A percentile compares a stretch with the other conserved stretches of the same genome.
Evolutionary conservation across 2,888 invertebrate species (phyloP).

Genomic region (Thecophora atra): DNA sequence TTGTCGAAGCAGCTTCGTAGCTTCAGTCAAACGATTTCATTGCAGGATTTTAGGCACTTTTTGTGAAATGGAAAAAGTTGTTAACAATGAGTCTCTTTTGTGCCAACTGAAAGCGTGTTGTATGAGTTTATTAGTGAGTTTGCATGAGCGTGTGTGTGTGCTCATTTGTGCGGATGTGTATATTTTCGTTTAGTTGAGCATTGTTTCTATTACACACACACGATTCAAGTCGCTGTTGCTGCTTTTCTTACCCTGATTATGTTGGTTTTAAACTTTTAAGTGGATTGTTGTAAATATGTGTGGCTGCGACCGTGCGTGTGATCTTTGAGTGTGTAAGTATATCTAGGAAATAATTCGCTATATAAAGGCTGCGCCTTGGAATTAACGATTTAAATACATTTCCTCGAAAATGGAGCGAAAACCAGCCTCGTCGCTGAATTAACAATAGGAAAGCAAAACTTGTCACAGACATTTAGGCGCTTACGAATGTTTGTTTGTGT

Average conservation of each 20-base stretch:
- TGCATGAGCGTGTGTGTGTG: background rate
- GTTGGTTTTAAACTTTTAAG: too few relatives aligned
- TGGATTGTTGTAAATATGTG: background rate
- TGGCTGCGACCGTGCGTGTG: background rate
- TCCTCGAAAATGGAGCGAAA: background rate
- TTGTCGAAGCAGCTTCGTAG: background rate
- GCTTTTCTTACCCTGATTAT: background rate
- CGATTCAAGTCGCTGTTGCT: background rate
- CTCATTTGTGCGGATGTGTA: background rate
- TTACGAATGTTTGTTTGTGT: too few relatives aligned
- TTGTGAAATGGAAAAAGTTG: constrained; percentile 31
- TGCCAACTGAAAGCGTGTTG: background rate
- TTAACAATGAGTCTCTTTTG: constrained; percentile 3
- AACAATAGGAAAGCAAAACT: background rate
- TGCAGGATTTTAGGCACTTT: constrained; percentile 31
- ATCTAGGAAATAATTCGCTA: background rate
- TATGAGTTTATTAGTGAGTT: background rate
- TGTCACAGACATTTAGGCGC: background rate
- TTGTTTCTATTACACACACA: background rate
- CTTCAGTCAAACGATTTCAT: background rate
- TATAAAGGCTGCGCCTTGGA: background rate
- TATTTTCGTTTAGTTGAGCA: too few relatives aligned
- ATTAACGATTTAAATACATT: too few relatives aligned
- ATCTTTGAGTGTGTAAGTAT: background rate
- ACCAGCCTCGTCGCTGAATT: background rate